Base-by-base conservation (phyloP, 2,888 invertebrate species). In the Leptodirus hochenwartii region DNA sequence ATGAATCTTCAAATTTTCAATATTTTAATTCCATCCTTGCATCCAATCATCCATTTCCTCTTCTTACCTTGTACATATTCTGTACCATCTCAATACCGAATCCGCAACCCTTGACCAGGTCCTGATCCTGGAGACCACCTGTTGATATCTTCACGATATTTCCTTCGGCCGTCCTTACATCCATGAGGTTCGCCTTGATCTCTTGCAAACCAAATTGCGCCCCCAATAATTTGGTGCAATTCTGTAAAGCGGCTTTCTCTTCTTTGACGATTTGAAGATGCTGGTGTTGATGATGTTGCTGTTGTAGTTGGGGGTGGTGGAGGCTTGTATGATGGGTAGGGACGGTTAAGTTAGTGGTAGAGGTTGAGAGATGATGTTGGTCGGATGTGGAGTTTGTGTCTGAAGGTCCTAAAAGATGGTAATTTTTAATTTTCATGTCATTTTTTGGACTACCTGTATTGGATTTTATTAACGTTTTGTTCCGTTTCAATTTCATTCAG, bases 1-100 rank as follows among this genome's bases (percentile, higher is more conserved):
- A n/a, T n/a, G n/a, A n/a, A n/a, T n/a, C n/a, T n/a, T n/a, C n/a
- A n/a, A n/a, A n/a, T n/a, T n/a, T n/a, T n/a, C n/a, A n/a, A n/a
- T n/a, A n/a, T n/a, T n/a, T n/a, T n/a, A n/a, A n/a, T n/a, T n/a
- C n/a, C n/a, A n/a, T n/a, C n/a, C n/a, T n/a, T n/a, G n/a, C n/a
- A 8, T 38, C 34, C n/a, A n/a, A n/a, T n/a, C n/a, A n/a, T n/a
- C n/a, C n/a, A n/a, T n/a, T n/a, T n/a, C n/a, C n/a, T n/a, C n/a
- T n/a, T n/a, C n/a, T n/a, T n/a, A 72, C 71, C 59, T 77, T 77
- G 48, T 76, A 77, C 72, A 77, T 76, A 47, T 75, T 77, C 51
- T 81, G 76, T 39, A 81, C 71, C 61, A 81, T 77, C 43, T 76
- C 73, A 24, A 64, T 61, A 32, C 64, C 64, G 32, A 69, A 55